Evolutionary conservation across 2,113 vertebrate genomes (phyloP).

Genomic region (Tapirus terrestris): DNA sequence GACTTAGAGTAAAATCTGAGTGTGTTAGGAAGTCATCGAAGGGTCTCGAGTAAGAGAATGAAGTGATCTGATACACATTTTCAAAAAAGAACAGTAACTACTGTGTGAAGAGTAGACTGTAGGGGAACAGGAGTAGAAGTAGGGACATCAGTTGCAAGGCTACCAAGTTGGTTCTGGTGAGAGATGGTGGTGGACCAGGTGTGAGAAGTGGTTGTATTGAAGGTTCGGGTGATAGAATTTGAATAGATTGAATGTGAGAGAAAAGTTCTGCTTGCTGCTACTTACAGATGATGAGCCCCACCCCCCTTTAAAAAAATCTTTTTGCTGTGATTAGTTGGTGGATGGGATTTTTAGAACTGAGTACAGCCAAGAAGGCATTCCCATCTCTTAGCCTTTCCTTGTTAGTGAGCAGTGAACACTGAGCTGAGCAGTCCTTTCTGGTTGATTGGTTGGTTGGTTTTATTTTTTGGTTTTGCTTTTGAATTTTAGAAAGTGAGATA

Average conservation of each 20-base stretch:
- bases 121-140: background rate
- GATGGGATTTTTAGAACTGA: background rate
- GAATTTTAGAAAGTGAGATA: slow-evolving; percentile 26
- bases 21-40: background rate
- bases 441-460: background rate
- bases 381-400: background rate
- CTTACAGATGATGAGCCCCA: background rate
- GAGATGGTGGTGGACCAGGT: background rate
- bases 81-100: background rate
- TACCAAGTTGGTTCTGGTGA: background rate
- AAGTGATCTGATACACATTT: background rate
- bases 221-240: background rate
- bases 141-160: background rate
- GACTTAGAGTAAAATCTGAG: background rate
- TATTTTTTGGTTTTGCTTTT: background rate
- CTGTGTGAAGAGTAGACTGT: background rate
- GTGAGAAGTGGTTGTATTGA: background rate
- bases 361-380: background rate
- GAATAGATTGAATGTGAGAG: background rate
- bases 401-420: background rate
- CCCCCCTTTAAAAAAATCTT: background rate
- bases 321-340: background rate
- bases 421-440: background rate
- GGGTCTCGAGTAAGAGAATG: background rate
- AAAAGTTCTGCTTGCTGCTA: background rate